Evolutionary conservation across 2,888 invertebrate genomes (phyloP), one percentile per base, ranked within the genome.

Genomic region (Theodoxus fluviatilis): DNA sequence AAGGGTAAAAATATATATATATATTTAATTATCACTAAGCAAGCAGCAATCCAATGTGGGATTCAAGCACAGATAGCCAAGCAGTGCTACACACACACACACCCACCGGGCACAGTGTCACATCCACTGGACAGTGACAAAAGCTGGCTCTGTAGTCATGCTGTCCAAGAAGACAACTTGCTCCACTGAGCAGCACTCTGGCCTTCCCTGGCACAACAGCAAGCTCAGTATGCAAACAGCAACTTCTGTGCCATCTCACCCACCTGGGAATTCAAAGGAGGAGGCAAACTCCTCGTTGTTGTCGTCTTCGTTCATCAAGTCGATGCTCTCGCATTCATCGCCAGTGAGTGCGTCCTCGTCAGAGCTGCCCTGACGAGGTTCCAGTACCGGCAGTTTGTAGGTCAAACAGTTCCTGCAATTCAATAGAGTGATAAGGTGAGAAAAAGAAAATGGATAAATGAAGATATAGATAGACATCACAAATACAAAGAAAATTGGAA

Each of bases 301-400:
- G 63, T 75, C 74, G 18, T 82, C 80, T 31, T 67, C 65, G 63
- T 79, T 78, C 64, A 80, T 79, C 15, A 79, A 74, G 2, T 65
- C 43, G 33, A 75, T 76, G 55, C 78, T 79, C 40, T 84, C 84
- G 28, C 78, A 71, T 66, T 91, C 90, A 75, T 91, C 91, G 12
- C 90, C 87, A 71, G 90, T 90, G 65, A 95, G 89, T 84, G 95
- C 90, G 87, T 95, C 95, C 86, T 95, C 95, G 87, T 95, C 95
- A 0, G 94, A 94, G 71, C 82, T 82, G 63, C 76, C 76, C 66
- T 81, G 82, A 3, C 82, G 80, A 59, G 79, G 82, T 69, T 86
- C 85, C 72, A 86, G 76, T 66, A 78, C 72, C 9, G 86, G 80
- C 70, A 86, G 71, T 25, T 80, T 79, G 28, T 75, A 77, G 0